These are phyloP conservation scores for Pseudomyrmex gracilis DNA, from an alignment of 1,140 invertebrate genomes.

Conservation along the genomic window DNA sequence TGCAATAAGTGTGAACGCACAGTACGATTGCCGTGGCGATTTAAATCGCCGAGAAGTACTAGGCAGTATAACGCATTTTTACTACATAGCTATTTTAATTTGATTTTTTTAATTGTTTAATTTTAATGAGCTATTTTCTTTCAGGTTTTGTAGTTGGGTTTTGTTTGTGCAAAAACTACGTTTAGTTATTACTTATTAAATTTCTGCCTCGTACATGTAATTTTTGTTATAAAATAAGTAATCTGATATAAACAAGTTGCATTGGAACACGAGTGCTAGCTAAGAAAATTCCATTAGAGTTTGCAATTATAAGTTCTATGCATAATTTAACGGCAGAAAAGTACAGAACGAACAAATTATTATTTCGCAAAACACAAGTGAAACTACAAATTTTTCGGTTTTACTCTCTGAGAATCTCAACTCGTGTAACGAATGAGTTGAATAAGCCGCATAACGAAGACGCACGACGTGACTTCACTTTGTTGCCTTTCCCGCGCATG, in stretches of 20 bases:
- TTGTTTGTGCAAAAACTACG: too few relatives aligned
- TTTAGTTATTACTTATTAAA: too few relatives aligned
- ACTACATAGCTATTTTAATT: not conserved
- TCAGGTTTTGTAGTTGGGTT: too few relatives aligned
- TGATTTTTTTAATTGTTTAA: too few relatives aligned
- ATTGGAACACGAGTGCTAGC: too few relatives aligned
- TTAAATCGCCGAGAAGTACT: not conserved
- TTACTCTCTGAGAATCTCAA: not conserved
- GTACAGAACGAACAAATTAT: not conserved
- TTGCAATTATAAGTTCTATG: too few relatives aligned
- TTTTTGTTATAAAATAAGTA: too few relatives aligned
- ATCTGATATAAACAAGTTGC: too few relatives aligned
- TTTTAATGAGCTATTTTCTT: too few relatives aligned
- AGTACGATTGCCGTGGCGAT: not conserved
- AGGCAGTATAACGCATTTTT: not conserved
- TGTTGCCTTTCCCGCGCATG: not conserved
- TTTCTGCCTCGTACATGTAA: too few relatives aligned
- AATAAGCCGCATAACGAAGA: constrained; percentile 3
- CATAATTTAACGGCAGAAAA: not conserved
- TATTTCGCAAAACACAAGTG: too few relatives aligned
- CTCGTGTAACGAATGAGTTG: not conserved
- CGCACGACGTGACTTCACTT: not conserved
- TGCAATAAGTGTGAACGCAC: not conserved
- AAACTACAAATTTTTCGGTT: not conserved
- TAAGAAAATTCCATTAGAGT: too few relatives aligned